phyloP scores from a whole-genome alignment of 2,888 invertebrate species.

The Cheilosia variabilis region DNA sequence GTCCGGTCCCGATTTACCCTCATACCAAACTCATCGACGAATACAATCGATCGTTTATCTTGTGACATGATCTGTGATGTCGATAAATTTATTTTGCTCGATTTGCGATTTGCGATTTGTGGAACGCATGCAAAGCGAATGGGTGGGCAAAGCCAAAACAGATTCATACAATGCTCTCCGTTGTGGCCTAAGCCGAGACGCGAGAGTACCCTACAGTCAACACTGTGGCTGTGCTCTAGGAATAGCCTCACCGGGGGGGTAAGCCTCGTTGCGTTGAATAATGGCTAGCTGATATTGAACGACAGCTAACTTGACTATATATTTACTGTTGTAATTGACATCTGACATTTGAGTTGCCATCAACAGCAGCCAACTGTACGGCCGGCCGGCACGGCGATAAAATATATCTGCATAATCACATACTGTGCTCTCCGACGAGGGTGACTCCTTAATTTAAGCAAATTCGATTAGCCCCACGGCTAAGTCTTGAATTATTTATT shows the following conservation, averaged over 20 bases:
- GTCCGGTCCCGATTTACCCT: slow-evolving; percentile 63
- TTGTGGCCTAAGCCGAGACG: slow-evolving; percentile 45
- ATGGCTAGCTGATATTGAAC: slow-evolving; percentile 71
- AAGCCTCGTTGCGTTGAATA: slow-evolving; percentile 71
- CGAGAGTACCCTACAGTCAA: background rate
- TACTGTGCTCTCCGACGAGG: slow-evolving; percentile 38
- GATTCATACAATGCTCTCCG: slow-evolving; percentile 67
- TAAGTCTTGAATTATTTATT: slow-evolving; percentile 52
- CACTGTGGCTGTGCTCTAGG: slow-evolving; percentile 43
- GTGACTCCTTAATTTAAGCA: slow-evolving; percentile 71
- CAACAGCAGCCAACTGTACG: slow-evolving; percentile 53
- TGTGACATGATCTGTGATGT: slow-evolving; percentile 79
- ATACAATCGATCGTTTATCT: slow-evolving; percentile 80
- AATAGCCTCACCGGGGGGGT: slow-evolving; percentile 63
- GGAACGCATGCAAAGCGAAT: slow-evolving; percentile 76
- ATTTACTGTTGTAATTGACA: slow-evolving; percentile 75
- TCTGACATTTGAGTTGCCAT: slow-evolving; percentile 72
- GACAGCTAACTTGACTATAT: slow-evolving; percentile 74
- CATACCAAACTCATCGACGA: slow-evolving; percentile 69
- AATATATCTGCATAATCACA: slow-evolving; percentile 61
- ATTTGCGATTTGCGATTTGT: slow-evolving; percentile 76
- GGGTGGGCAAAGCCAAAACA: slow-evolving; percentile 73
- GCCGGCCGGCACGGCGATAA: slow-evolving; percentile 30
- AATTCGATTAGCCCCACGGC: slow-evolving; percentile 67
- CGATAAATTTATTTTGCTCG: slow-evolving; percentile 77